These are phyloP conservation scores for Epizoanthus rinbou DNA, from an alignment of 92 coral and sea anemone genomes.

Conservation along the genomic window DNA sequence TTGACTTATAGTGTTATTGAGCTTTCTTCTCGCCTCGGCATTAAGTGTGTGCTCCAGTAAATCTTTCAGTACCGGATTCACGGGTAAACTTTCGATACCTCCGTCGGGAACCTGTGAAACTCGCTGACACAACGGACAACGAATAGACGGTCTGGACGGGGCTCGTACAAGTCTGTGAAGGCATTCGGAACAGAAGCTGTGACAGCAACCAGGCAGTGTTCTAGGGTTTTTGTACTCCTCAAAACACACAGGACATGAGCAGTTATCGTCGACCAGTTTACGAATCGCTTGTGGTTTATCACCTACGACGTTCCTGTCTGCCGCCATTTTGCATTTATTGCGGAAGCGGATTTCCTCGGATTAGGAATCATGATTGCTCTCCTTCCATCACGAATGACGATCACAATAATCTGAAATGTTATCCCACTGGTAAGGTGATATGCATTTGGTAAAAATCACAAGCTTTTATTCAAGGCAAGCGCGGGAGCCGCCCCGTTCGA, in stretches of 20 bases:
- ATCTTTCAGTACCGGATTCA: conserved; percentile 11
- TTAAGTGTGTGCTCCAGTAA: conserved; percentile 12
- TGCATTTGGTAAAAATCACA: too few relatives aligned
- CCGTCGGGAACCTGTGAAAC: not conserved
- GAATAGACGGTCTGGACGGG: not conserved
- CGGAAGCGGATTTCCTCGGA: too few relatives aligned
- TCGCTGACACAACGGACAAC: conserved; percentile 11
- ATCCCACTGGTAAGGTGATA: too few relatives aligned
- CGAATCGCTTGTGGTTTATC: not conserved
- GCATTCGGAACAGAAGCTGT: conserved; percentile 17
- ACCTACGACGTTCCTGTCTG: conserved; percentile 59
- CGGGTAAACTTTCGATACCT: conserved; percentile 14
- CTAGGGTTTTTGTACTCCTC: conserved; percentile 19
- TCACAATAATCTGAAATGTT: too few relatives aligned
- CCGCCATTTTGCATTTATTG: too few relatives aligned
- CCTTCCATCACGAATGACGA: too few relatives aligned
- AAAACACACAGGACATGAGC: conserved; percentile 16
- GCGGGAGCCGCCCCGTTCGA: too few relatives aligned
- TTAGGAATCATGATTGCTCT: too few relatives aligned
- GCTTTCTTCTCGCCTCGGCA: not conserved
- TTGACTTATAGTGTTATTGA: not conserved
- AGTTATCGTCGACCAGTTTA: not conserved
- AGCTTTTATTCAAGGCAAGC: too few relatives aligned
- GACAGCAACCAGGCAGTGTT: conserved; percentile 1
- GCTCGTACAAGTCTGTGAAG: not conserved